Percentiles rank a stretch among this genome's conserved stretches.
Evolutionary conservation across 2,113 vertebrate species (phyloP).

Genomic region (Pelecanus crispus): DNA sequence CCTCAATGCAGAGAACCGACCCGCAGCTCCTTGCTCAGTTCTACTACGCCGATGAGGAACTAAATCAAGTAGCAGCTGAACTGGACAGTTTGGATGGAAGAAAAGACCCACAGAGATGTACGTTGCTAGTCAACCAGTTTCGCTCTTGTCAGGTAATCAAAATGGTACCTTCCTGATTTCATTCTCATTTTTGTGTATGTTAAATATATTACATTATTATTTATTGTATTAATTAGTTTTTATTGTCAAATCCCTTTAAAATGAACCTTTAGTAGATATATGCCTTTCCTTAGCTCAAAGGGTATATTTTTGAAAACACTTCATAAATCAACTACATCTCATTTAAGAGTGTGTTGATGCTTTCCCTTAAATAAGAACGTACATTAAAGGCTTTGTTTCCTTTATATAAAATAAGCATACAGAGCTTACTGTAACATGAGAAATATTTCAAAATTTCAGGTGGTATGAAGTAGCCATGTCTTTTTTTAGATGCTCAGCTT

Average conservation of each 20-base stretch:
- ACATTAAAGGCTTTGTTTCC: neutral
- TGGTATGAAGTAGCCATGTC: neutral
- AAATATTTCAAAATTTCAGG: neutral
- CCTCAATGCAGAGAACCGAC: constrained; percentile 84
- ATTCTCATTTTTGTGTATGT: neutral
- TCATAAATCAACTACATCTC: neutral
- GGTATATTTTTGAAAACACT: neutral
- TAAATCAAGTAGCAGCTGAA: constrained; percentile 94
- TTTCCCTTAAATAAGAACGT: neutral
- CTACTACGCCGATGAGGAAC: constrained; percentile 96
- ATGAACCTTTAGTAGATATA: neutral
- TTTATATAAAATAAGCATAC: neutral
- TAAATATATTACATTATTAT: neutral
- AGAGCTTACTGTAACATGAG: neutral
- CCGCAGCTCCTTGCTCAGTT: constrained; percentile 96
- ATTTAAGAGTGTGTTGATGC: neutral
- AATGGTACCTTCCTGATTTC: neutral
- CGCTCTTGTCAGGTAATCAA: constrained; percentile 90
- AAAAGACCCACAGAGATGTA: constrained; percentile 95
- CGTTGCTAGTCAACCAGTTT: constrained; percentile 95
- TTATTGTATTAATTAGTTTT: neutral
- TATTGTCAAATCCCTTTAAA: neutral
- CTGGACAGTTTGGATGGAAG: constrained; percentile 94
- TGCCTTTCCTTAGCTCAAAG: neutral
- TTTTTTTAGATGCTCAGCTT: neutral